phyloP scores from a whole-genome alignment of 2,797 vertebrate species.

The Rallus crepitans region DNA sequence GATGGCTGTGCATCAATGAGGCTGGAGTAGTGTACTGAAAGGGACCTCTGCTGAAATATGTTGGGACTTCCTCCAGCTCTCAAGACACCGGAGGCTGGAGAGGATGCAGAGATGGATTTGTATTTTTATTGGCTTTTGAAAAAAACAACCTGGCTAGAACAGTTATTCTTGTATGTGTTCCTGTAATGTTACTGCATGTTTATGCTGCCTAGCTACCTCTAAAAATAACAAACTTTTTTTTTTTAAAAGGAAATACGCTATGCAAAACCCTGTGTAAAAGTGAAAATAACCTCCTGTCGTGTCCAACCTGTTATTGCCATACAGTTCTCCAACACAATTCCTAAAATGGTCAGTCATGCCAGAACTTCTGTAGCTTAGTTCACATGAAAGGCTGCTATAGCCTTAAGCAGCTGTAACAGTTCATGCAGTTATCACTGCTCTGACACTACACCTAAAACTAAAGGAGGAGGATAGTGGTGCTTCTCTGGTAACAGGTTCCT shows the following conservation, averaged over 20 bases:
- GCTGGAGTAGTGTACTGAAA: background rate
- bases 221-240: background rate
- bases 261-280: background rate
- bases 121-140: background rate
- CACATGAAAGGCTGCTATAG: background rate
- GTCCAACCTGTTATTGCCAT: background rate
- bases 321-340: background rate
- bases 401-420: background rate
- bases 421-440: background rate
- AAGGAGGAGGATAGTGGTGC: background rate
- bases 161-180: background rate
- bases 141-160: background rate
- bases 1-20: background rate
- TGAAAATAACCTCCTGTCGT: background rate
- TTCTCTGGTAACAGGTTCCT: background rate
- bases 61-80: background rate
- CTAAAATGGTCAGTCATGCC: constrained; percentile 3
- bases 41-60: background rate
- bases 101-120: background rate
- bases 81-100: background rate
- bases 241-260: background rate
- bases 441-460: background rate
- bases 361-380: background rate
- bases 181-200: background rate
- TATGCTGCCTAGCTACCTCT: constrained; percentile 17